A percentile compares a stretch with the other conserved stretches of the same genome.
These are phyloP conservation scores for Megalopta genalis DNA, from an alignment of 1,140 invertebrate species.

Conservation along the genomic window DNA sequence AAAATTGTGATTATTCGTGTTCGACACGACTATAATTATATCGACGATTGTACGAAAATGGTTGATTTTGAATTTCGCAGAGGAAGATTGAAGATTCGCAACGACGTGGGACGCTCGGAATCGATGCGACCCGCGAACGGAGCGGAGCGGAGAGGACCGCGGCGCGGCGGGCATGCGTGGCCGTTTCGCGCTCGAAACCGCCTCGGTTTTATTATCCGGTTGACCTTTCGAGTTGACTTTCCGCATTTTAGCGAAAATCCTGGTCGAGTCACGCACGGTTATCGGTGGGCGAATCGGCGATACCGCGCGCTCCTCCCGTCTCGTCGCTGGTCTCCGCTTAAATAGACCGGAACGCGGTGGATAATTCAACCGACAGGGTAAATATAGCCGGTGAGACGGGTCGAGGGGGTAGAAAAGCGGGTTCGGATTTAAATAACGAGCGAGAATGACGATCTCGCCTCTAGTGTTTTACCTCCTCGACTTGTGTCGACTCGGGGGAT, in stretches of 20 bases:
- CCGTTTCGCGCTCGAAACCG: not conserved
- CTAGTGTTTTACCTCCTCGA: not conserved
- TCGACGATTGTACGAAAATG: too few species aligned
- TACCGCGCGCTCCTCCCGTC: not conserved
- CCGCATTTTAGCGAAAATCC: constrained; percentile 9
- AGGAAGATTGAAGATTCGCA: too few species aligned
- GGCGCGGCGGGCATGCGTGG: too few species aligned
- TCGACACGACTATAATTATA: too few species aligned
- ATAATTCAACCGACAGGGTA: constrained; percentile 19
- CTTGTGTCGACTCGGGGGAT: not conserved
- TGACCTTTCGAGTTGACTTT: constrained; percentile 18
- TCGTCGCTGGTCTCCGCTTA: constrained; percentile 7
- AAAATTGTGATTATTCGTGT: too few species aligned
- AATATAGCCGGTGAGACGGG: constrained; percentile 14
- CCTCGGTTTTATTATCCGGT: not conserved
- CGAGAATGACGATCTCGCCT: constrained; percentile 7
- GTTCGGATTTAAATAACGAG: constrained; percentile 33
- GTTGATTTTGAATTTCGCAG: too few species aligned
- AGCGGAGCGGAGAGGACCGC: too few species aligned
- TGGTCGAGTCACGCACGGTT: constrained; percentile 2
- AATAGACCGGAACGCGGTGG: constrained; percentile 23
- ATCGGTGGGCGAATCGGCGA: constrained; percentile 18
- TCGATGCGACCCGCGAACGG: too few species aligned
- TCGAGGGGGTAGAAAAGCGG: not conserved
- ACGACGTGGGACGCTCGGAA: too few species aligned